phyloP scores from a whole-genome alignment of 1,140 invertebrate species.

The Drosophila subpulchrella region DNA sequence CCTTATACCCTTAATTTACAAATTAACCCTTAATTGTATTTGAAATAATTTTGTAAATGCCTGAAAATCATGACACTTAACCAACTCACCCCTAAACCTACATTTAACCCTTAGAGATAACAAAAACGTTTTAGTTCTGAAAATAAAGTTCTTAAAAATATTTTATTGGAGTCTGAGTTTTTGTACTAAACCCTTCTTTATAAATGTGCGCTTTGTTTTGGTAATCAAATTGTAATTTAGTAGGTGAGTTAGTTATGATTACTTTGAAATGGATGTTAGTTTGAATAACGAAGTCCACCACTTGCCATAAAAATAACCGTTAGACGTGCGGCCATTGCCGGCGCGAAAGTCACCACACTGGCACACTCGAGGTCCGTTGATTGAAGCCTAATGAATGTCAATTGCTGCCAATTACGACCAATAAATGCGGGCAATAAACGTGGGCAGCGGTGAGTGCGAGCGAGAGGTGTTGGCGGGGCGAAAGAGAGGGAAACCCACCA shows the following conservation, averaged over 20 bases:
- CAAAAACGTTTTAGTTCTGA: too few species aligned
- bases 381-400: slow-evolving; percentile 84
- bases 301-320: slow-evolving; percentile 48
- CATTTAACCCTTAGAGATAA: not conserved
- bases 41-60: not conserved
- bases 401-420: slow-evolving; percentile 84
- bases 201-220: too few species aligned
- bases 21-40: not conserved
- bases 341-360: slow-evolving; percentile 37
- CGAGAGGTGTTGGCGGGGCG: slow-evolving; percentile 1
- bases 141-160: too few species aligned
- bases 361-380: slow-evolving; percentile 31
- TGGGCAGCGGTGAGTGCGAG: slow-evolving; percentile 8
- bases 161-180: too few species aligned
- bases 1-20: not conserved
- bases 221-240: too few species aligned
- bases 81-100: not conserved
- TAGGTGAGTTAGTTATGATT: not conserved
- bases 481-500: slow-evolving; percentile 55
- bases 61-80: too few species aligned
- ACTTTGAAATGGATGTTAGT: not conserved
- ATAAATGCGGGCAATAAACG: slow-evolving; percentile 79
- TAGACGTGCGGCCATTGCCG: slow-evolving; percentile 50
- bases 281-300: not conserved
- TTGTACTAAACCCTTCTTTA: too few species aligned